Evolutionary conservation across 2,797 vertebrate genomes (phyloP).

Genomic region (Okamejei kenojei): DNA sequence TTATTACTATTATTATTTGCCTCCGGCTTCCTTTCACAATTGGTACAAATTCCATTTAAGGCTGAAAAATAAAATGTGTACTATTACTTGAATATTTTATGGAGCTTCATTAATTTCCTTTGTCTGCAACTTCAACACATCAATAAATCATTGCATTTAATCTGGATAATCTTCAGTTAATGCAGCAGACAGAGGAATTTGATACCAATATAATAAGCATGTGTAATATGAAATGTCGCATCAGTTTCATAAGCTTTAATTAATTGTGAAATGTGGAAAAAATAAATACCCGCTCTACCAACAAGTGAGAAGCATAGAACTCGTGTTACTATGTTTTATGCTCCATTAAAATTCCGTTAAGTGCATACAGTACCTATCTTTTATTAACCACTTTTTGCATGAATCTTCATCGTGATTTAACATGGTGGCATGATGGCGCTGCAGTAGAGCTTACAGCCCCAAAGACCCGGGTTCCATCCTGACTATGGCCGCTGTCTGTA

Average conservation of each 20-base stretch:
- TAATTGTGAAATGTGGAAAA: neutral
- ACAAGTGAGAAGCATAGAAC: neutral
- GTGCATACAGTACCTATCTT: neutral
- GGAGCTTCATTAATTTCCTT: neutral
- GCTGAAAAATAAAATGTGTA: neutral
- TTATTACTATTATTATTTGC: neutral
- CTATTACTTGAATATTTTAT: neutral
- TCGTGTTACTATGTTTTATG: neutral
- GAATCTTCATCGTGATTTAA: neutral
- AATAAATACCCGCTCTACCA: neutral
- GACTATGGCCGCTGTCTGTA: no score
- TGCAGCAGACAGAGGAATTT: neutral
- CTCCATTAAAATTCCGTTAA: neutral
- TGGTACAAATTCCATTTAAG: neutral
- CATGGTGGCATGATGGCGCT: no score
- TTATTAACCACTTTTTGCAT: neutral
- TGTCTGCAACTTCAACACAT: neutral
- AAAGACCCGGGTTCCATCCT: no score
- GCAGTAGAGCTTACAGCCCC: no score
- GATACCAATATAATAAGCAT: neutral
- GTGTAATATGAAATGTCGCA: neutral
- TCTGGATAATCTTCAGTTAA: neutral
- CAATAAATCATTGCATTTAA: neutral
- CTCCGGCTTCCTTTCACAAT: neutral
- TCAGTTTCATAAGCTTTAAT: neutral